Conservation (phyloP, 2,113 vertebrate species). For the Elanoides forficatus region DNA sequence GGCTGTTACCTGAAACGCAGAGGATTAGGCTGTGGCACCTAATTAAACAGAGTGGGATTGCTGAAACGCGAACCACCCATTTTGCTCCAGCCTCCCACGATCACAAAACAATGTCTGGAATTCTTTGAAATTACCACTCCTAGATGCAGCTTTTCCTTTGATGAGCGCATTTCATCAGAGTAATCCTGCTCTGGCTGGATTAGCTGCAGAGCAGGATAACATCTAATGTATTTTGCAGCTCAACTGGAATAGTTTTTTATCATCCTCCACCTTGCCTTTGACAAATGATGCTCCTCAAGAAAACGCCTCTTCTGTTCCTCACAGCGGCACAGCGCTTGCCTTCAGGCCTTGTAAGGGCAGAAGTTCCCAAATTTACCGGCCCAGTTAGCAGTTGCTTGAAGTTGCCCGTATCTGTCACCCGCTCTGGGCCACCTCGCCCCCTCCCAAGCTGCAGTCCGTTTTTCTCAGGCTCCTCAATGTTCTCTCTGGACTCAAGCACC, state of each 20-base stretch:
- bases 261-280: background rate
- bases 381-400: fast-evolving
- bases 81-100: conserved; percentile 46
- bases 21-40: conserved; percentile 12
- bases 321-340: background rate
- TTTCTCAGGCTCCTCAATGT: background rate
- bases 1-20: background rate
- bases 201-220: conserved; percentile 10
- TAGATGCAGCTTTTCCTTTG: conserved; percentile 31
- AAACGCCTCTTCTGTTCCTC: background rate
- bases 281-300: background rate
- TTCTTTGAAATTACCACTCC: conserved; percentile 63
- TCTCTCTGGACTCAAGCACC: fast-evolving
- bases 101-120: conserved; percentile 43
- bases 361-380: background rate
- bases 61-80: conserved; percentile 33
- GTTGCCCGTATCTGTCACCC: background rate
- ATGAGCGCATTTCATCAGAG: conserved; percentile 34
- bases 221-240: background rate
- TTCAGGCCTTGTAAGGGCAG: background rate
- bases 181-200: conserved; percentile 27
- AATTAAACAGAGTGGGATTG: conserved; percentile 21
- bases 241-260: background rate
- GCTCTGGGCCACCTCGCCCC: background rate
- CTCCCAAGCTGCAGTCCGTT: fast-evolving